These are phyloP conservation scores for Saccopteryx leptura DNA, from an alignment of 2,113 vertebrate species.

Conservation along the genomic window DNA sequence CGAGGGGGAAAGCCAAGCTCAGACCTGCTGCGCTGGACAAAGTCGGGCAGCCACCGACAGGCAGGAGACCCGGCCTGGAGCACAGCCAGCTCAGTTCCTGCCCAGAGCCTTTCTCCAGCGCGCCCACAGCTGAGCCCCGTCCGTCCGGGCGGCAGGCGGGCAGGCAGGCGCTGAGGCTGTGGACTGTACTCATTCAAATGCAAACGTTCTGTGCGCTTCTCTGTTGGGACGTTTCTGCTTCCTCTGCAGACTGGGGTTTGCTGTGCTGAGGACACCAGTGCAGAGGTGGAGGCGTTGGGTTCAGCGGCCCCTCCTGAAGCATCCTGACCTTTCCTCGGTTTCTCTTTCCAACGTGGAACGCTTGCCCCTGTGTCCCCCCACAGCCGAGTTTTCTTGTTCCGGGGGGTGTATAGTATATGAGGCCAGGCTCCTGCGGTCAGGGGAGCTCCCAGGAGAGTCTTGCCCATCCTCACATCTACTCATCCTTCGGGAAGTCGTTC, in stretches of 20 bases:
- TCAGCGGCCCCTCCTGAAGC: background rate
- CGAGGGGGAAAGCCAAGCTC: conserved; percentile 17
- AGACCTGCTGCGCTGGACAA: background rate
- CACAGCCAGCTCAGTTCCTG: background rate
- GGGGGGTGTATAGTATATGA: background rate
- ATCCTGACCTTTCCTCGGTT: background rate
- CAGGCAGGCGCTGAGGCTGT: background rate
- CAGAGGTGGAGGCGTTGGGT: background rate
- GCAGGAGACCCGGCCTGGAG: conserved; percentile 23
- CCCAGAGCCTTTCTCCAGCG: conserved; percentile 4
- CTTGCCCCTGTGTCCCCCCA: background rate
- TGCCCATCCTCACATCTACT: background rate
- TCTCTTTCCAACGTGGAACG: background rate
- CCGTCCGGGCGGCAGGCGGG: too few relatives aligned
- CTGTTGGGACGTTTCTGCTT: background rate
- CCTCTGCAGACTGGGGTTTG: background rate
- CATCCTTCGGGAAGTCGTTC: conserved; percentile 41
- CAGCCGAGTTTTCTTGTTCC: background rate
- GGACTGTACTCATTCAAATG: conserved; percentile 62
- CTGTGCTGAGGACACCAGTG: background rate
- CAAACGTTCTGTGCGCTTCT: conserved; percentile 51
- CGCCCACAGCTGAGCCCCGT: conserved; percentile 51
- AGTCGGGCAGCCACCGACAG: background rate
- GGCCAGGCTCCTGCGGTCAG: background rate
- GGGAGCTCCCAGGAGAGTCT: background rate